These are phyloP conservation scores for Gulo gulo DNA, from an alignment of 2,113 vertebrate genomes.

Conservation along the genomic window DNA sequence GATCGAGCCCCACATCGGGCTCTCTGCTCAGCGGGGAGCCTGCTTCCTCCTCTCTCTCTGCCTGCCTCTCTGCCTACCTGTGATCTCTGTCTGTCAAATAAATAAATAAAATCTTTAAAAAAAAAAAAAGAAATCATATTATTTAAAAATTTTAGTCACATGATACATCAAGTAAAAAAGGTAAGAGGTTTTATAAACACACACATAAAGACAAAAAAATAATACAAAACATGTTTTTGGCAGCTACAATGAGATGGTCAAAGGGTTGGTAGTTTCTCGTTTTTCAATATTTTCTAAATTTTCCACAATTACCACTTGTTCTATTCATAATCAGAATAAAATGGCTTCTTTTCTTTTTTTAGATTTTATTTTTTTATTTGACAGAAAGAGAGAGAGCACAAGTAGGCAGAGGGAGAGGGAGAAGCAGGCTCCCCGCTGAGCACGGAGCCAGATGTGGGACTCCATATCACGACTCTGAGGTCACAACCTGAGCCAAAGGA, in stretches of 20 bases:
- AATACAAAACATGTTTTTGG: neutral
- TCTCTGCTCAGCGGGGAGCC: no score
- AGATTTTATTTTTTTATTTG: neutral
- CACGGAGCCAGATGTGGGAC: neutral
- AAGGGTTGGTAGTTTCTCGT: neutral
- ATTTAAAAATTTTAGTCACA: neutral
- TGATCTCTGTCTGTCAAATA: no score
- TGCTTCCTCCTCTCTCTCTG: no score
- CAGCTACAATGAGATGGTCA: neutral
- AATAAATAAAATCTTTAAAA: no score
- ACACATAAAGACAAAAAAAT: neutral
- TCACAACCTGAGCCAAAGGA: neutral
- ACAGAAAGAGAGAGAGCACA: neutral
- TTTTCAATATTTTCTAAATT: slow-evolving; percentile 11
- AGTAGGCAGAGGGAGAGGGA: neutral
- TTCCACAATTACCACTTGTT: neutral
- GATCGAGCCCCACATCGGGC: no score
- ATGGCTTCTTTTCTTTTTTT: neutral
- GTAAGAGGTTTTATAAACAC: neutral
- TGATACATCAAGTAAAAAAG: neutral
- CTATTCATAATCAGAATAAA: neutral
- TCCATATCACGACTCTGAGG: neutral
- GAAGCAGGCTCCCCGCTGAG: neutral
- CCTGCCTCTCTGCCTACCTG: no score
- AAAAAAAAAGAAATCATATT: slow-evolving; percentile 16